phyloP scores from a whole-genome alignment of 2,113 vertebrate species.

The Pseudonaja textilis region DNA sequence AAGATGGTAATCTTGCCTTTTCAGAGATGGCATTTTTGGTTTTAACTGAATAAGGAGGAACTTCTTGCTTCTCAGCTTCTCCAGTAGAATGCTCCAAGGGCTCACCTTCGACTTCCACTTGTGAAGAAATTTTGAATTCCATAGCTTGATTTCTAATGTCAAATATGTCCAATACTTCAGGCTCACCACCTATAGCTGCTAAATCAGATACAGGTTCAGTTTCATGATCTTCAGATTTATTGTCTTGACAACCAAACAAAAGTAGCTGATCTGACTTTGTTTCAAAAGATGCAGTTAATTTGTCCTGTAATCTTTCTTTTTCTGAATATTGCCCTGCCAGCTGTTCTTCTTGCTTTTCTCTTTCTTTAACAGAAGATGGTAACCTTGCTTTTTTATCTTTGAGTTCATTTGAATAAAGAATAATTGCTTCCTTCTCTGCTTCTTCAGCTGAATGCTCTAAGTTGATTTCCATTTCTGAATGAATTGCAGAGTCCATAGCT shows the following conservation, averaged over 20 bases:
- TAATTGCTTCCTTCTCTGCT: not conserved
- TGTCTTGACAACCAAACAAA: not conserved
- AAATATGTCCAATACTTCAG: not conserved
- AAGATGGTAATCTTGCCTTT: not conserved
- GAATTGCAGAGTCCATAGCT: not conserved
- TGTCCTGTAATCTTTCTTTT: not conserved
- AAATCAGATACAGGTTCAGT: not conserved
- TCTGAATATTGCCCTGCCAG: not conserved
- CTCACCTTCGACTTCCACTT: not conserved
- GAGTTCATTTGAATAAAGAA: not conserved
- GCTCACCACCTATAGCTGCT: not conserved
- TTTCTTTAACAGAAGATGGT: not conserved
- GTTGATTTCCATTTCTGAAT: constrained; percentile 22
- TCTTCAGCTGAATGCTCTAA: not conserved
- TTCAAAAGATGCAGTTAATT: not conserved
- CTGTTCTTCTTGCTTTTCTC: not conserved
- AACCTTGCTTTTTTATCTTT: not conserved
- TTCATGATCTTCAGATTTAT: not conserved
- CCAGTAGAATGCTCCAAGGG: not conserved
- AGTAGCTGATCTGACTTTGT: not conserved
- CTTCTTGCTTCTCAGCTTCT: not conserved
- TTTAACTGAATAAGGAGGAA: not conserved
- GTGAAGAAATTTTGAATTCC: constrained; percentile 7
- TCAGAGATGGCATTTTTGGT: not conserved
- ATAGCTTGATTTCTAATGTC: constrained; percentile 8